Conservation (phyloP, 2,888 invertebrate genomes). For the Halocaridina rubra region DNA sequence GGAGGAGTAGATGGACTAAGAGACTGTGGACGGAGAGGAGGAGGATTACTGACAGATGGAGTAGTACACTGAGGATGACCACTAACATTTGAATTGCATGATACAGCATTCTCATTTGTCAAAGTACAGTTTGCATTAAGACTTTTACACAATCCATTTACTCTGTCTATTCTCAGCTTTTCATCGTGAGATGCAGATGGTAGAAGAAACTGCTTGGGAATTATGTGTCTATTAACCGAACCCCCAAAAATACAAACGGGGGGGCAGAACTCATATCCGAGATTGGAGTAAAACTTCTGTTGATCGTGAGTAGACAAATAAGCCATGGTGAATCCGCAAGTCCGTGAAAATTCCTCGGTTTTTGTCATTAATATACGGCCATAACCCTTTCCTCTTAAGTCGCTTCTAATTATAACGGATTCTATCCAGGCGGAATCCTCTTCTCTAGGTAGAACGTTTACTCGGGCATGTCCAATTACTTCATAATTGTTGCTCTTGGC, state of each 20-base stretch:
- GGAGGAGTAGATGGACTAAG: not conserved
- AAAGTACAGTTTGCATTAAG: not conserved
- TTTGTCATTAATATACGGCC: slow-evolving; percentile 56
- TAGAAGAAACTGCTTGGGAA: slow-evolving; percentile 40
- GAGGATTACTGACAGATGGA: not conserved
- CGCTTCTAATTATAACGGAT: slow-evolving; percentile 53
- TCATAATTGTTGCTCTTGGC: not conserved
- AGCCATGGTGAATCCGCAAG: slow-evolving; percentile 40
- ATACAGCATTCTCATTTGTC: not conserved
- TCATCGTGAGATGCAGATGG: not conserved
- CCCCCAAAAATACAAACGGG: slow-evolving; percentile 57
- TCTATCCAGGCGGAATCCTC: slow-evolving; percentile 52
- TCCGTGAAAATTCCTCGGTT: slow-evolving; percentile 53
- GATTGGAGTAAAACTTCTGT: slow-evolving; percentile 54
- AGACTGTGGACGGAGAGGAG: not conserved
- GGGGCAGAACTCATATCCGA: slow-evolving; percentile 59
- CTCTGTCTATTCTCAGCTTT: not conserved
- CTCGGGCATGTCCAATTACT: slow-evolving; percentile 52
- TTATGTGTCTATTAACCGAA: slow-evolving; percentile 31
- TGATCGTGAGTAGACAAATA: slow-evolving; percentile 57
- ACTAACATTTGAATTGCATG: not conserved
- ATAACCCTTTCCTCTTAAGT: slow-evolving; percentile 58
- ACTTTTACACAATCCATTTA: not conserved
- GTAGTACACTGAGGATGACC: too few species aligned
- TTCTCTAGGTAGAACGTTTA: slow-evolving; percentile 38